Evolutionary conservation across 2,113 vertebrate genomes (phyloP).

Genomic region (Scatophagus argus): DNA sequence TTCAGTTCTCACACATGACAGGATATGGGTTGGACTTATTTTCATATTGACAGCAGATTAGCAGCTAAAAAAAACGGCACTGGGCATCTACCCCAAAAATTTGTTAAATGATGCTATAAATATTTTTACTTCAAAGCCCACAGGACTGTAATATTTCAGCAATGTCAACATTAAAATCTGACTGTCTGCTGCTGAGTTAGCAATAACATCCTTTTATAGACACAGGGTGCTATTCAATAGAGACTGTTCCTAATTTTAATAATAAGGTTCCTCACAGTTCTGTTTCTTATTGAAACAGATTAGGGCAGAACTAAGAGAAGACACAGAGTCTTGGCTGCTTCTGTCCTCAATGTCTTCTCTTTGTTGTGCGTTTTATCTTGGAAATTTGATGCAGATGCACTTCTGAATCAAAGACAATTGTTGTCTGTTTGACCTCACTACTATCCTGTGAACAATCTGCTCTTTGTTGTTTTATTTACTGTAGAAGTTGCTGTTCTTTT

Average conservation of each 20-base stretch:
- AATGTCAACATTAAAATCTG: neutral
- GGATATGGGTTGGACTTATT: neutral
- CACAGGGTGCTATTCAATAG: neutral
- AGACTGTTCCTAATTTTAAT: neutral
- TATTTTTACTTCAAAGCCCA: neutral
- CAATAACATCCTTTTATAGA: neutral
- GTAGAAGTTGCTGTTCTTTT: neutral
- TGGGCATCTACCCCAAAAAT: neutral
- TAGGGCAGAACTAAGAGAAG: neutral
- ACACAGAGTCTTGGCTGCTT: conserved; percentile 8
- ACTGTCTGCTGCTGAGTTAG: neutral
- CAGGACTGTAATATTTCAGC: neutral
- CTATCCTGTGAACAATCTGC: neutral
- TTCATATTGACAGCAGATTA: neutral
- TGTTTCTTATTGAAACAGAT: conserved; percentile 10
- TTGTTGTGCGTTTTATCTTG: neutral
- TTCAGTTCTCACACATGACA: neutral
- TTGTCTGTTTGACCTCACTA: neutral
- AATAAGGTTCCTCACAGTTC: neutral
- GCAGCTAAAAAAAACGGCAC: no score
- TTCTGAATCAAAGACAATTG: neutral
- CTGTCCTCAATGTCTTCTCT: neutral
- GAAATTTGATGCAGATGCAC: conserved; percentile 8
- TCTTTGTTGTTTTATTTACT: neutral
- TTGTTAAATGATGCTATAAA: neutral